Evolutionary conservation across 2,888 invertebrate genomes (phyloP).

Genomic region (Aleiodes leptofemur): DNA sequence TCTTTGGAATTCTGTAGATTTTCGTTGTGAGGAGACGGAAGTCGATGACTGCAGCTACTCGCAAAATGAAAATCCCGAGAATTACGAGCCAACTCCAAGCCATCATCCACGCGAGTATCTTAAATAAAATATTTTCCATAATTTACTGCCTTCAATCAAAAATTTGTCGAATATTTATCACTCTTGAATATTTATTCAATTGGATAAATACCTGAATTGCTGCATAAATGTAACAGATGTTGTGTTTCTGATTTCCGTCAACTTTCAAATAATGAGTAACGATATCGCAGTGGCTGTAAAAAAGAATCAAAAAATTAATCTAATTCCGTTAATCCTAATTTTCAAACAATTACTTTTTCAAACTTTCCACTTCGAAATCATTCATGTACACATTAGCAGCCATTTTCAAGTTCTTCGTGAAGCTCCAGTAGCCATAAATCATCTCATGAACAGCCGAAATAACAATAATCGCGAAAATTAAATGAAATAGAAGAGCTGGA

Average conservation of each 20-base stretch:
- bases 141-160: no score
- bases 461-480: conserved; percentile 58
- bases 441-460: conserved; percentile 50
- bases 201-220: conserved; percentile 53
- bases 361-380: conserved; percentile 34
- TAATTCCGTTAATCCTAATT: conserved; percentile 4
- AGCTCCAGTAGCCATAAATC: conserved; percentile 57
- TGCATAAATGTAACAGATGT: conserved; percentile 53
- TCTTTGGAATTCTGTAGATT: conserved; percentile 55
- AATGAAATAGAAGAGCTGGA: conserved; percentile 62
- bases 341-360: conserved; percentile 43
- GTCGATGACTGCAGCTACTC: conserved; percentile 56
- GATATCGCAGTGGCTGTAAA: conserved; percentile 58
- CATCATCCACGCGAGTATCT: conserved; percentile 60
- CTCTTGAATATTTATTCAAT: conserved; percentile 1
- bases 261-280: conserved; percentile 52
- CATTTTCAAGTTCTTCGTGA: conserved; percentile 49
- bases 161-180: no score
- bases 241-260: conserved; percentile 43
- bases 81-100: conserved; percentile 59
- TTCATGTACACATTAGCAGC: conserved; percentile 47
- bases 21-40: conserved; percentile 62
- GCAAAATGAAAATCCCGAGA: conserved; percentile 56
- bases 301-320: conserved; percentile 37
- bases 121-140: no score